Base-by-base conservation (phyloP, 2,888 invertebrate genomes). In the Capitulum mitella region DNA sequence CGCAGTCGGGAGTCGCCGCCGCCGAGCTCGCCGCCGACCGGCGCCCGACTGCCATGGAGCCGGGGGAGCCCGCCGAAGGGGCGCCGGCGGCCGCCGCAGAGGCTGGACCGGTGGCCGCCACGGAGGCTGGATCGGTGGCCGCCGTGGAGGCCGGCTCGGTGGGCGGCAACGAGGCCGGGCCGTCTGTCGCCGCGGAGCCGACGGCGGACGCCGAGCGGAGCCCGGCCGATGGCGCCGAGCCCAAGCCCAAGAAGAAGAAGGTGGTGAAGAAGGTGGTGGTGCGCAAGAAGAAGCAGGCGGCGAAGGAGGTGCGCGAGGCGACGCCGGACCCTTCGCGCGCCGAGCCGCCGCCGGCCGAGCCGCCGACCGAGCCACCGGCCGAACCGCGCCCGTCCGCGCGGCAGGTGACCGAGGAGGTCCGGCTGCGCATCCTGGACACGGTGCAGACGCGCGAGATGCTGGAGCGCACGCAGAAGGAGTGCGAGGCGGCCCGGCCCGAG, bases 171-270 rank as follows among this genome's bases (percentile, higher is more conserved):
- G n/a, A n/a, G n/a, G n/a, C n/a, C n/a, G n/a, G n/a, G n/a, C n/a
- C n/a, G n/a, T n/a, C n/a, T n/a, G n/a, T n/a, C n/a, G n/a, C 43
- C 43, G 43, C 43, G 5, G 43, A 43, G 43, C 5, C 43, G 43
- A 5, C 43, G 43, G 43, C 43, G 12, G 6, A 43, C 6, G 43
- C 43, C 43, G 43, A 43, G 51, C 51, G 16, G 51, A 51, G 51
- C 12, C 51, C 19, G 64, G 37, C 70, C 37, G 70, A 32, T 1
- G 37, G 22, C 70, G n/a, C 32, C 61, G 70, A n/a, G 14, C 14
- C 22, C 22, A 37, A 37, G 37, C 70, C 70, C 70, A 70, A 70
- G 70, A 70, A 70, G 22, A 70, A 70, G 37, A 64, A 14, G n/a
- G 61, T 61, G 1, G 61, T 61, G 32, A 61, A 70, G 70, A 70